phyloP scores from a whole-genome alignment of 2,888 invertebrate species.

The Himalopsyche anomala region DNA sequence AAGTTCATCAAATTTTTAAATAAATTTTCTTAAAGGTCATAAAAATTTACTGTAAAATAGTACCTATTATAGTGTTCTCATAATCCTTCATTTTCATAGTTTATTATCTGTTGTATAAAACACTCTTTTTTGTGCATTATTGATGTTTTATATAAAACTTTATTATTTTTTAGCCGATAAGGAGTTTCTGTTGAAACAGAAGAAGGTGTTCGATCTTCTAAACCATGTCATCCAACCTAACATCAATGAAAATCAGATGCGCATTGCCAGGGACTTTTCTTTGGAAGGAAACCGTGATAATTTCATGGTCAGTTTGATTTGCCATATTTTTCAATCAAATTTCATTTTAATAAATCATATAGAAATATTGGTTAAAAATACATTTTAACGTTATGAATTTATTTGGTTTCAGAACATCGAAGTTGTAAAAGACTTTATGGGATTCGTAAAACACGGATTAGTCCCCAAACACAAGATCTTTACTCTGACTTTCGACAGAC shows the following conservation, averaged over 20 bases:
- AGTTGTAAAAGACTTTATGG: constrained; percentile 77
- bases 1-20: too few relatives aligned
- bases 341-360: too few relatives aligned
- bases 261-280: constrained; percentile 75
- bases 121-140: too few relatives aligned
- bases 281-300: constrained; percentile 69
- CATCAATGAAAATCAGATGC: constrained; percentile 74
- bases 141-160: too few relatives aligned
- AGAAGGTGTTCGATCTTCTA: constrained; percentile 75
- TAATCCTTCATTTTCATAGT: too few relatives aligned
- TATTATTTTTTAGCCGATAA: constrained; percentile 74
- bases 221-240: constrained; percentile 80
- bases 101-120: too few relatives aligned
- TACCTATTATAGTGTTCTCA: too few relatives aligned
- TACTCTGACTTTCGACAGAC: constrained; percentile 68
- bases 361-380: too few relatives aligned
- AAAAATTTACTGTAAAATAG: too few relatives aligned
- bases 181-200: constrained; percentile 74
- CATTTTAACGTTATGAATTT: neutral
- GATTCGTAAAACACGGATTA: constrained; percentile 72
- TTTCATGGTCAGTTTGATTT: constrained; percentile 17
- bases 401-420: constrained; percentile 69
- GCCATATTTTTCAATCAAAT: too few relatives aligned
- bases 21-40: too few relatives aligned
- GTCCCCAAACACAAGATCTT: constrained; percentile 75